Conservation (phyloP, 37 sponge, comb jelly and placozoan species). For the Chondrosia reniformis region DNA sequence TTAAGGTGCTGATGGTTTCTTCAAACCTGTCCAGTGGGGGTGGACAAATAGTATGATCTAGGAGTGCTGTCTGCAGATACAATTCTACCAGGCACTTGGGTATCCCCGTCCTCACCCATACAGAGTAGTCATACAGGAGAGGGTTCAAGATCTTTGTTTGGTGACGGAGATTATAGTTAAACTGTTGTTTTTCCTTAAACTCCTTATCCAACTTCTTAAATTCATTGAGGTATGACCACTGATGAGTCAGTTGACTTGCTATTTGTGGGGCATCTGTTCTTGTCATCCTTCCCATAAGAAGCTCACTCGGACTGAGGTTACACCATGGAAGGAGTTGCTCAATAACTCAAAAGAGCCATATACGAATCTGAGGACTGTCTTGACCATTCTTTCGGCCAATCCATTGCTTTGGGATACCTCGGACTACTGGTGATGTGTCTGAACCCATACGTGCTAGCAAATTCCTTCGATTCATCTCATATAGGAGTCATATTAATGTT, state of each 20-base stretch:
- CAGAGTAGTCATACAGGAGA: not conserved
- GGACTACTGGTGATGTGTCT: constrained; percentile 1
- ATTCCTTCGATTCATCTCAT: not conserved
- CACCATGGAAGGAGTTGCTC: constrained; percentile 21
- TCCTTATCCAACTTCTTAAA: not conserved
- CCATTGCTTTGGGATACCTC: not conserved
- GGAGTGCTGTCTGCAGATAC: not conserved
- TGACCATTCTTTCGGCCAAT: constrained; percentile 1
- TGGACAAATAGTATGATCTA: not conserved
- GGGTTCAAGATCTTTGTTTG: not conserved
- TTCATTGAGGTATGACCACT: not conserved
- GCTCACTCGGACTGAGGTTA: not conserved
- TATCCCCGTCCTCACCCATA: not conserved
- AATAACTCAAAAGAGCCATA: not conserved
- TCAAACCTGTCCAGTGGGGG: not conserved
- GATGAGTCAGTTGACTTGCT: not conserved
- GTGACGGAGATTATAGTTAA: not conserved
- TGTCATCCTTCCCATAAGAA: not conserved
- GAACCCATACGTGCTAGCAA: not conserved
- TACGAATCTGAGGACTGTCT: not conserved
- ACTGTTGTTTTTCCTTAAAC: not conserved
- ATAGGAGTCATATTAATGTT: not conserved
- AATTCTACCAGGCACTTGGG: not conserved
- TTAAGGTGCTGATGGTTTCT: not conserved
- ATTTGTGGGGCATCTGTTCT: not conserved